phyloP scores from a whole-genome alignment of 2,888 invertebrate genomes.

The Tipula lateralis region DNA sequence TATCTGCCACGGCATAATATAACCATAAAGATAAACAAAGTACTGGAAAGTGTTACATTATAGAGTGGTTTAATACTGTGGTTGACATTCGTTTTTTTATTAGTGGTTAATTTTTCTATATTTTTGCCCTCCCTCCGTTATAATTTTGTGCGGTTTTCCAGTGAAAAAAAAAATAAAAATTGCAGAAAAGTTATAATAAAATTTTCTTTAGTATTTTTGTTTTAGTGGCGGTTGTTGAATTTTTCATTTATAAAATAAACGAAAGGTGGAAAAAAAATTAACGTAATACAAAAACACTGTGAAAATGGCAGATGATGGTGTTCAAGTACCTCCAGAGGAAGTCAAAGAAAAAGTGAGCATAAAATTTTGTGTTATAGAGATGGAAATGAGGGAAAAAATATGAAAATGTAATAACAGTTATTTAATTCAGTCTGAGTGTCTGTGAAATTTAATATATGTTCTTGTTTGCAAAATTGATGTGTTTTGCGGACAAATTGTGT shows the following conservation, averaged over 20 bases:
- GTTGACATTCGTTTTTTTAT: conserved; percentile 25
- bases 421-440: neutral
- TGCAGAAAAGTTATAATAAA: neutral
- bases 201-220: conserved; percentile 1
- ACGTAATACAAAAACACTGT: neutral
- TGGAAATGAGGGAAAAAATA: neutral
- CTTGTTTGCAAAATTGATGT: neutral
- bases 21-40: neutral
- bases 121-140: neutral
- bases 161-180: neutral
- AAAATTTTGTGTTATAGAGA: neutral
- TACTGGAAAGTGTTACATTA: conserved; percentile 19
- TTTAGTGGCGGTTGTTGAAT: conserved; percentile 11
- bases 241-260: neutral
- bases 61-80: conserved; percentile 26
- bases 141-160: neutral
- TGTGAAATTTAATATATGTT: neutral
- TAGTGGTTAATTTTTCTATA: neutral
- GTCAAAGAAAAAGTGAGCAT: conserved; percentile 27
- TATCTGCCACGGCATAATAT: neutral
- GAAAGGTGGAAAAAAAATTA: neutral
- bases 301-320: conserved; percentile 20
- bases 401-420: neutral
- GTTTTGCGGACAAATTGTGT: neutral
- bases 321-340: conserved; percentile 24